Evolutionary conservation across 2,888 invertebrate species (phyloP).

Genomic region (Diloba caeruleocephala): DNA sequence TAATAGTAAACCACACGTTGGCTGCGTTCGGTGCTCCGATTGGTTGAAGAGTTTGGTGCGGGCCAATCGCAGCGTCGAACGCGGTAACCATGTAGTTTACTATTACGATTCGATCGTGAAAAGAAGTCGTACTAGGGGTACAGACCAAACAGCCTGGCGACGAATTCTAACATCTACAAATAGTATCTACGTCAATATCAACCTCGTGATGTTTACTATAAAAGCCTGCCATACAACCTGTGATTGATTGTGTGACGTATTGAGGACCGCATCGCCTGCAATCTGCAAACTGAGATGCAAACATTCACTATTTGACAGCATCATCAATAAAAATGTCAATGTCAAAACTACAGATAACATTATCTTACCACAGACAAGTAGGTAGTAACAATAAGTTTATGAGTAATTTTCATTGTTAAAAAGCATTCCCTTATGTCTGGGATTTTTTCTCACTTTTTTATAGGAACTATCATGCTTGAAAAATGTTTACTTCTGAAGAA

Average conservation of each 20-base stretch:
- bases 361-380: conserved; percentile 17
- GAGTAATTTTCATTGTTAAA: no score
- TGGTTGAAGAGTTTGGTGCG: no score
- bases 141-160: conserved; percentile 6
- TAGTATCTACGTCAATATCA: conserved; percentile 1
- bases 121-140: background rate
- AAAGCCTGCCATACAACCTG: conserved; percentile 8
- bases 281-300: no score
- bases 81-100: no score
- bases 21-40: no score
- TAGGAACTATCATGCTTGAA: no score
- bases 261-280: conserved; percentile 1
- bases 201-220: conserved; percentile 39
- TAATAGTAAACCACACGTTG: no score
- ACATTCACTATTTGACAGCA: conserved; percentile 14
- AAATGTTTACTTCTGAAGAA: no score
- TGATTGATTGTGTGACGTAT: conserved; percentile 40
- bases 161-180: background rate
- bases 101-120: no score
- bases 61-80: no score
- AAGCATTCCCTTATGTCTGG: no score
- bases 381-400: conserved; percentile 10
- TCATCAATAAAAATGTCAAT: conserved; percentile 45
- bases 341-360: conserved; percentile 23
- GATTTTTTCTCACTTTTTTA: no score